Evolutionary conservation across 1,140 invertebrate genomes (phyloP).

Genomic region (Colletes gigas): DNA sequence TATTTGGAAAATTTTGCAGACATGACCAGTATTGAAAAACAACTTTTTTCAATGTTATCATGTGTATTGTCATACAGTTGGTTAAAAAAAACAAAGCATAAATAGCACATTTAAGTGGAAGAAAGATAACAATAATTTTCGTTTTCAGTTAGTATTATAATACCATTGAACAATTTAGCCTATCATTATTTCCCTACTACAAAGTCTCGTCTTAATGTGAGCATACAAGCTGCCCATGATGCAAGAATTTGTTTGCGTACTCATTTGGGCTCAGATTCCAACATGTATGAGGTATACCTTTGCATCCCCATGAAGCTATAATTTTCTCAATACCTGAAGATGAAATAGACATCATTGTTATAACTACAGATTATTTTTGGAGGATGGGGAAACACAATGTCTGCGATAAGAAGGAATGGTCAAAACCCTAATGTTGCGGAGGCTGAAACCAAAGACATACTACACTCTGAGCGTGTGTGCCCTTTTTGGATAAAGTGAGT

Average conservation of each 20-base stretch:
- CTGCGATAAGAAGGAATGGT: conserved; percentile 65
- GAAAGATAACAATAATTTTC: not conserved
- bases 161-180: conserved; percentile 61
- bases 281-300: conserved; percentile 69
- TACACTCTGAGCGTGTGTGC: conserved; percentile 60
- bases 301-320: not conserved
- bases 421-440: conserved; percentile 63
- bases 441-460: conserved; percentile 67
- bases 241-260: conserved; percentile 71
- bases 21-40: no score
- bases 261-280: conserved; percentile 69
- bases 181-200: conserved; percentile 72
- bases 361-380: conserved; percentile 67
- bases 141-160: conserved; percentile 67
- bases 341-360: not conserved
- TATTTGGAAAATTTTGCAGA: no score
- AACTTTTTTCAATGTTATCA: no score
- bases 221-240: conserved; percentile 67
- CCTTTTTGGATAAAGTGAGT: conserved; percentile 71
- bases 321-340: not conserved
- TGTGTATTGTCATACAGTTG: no score
- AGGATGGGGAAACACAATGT: conserved; percentile 70
- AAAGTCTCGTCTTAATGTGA: conserved; percentile 62
- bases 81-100: no score
- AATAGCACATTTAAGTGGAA: not conserved